phyloP scores from a whole-genome alignment of 2,888 invertebrate species.

The Parnassius glacialis region DNA sequence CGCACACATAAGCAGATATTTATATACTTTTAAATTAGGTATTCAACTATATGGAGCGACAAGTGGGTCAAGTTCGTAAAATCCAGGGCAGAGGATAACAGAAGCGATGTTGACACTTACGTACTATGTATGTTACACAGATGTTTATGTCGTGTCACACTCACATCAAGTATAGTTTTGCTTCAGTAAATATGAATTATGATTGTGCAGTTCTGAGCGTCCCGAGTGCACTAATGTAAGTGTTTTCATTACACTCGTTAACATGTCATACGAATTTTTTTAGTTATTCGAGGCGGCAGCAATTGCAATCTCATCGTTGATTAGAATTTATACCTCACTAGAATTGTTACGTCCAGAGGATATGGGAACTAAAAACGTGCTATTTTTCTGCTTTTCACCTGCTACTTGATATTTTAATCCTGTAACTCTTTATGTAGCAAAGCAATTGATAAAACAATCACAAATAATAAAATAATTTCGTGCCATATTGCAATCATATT shows the following conservation, averaged over 20 bases:
- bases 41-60: slow-evolving; percentile 38
- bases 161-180: slow-evolving; percentile 6
- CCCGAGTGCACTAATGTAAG: slow-evolving; percentile 25
- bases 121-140: slow-evolving; percentile 54
- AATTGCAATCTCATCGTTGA: slow-evolving; percentile 7
- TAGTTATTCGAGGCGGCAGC: slow-evolving; percentile 4
- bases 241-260: slow-evolving; percentile 7
- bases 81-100: slow-evolving; percentile 76
- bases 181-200: slow-evolving; percentile 15
- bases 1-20: slow-evolving; percentile 26
- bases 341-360: slow-evolving; percentile 9
- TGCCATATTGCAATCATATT: too few species aligned
- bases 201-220: slow-evolving; percentile 9
- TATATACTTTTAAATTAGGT: slow-evolving; percentile 52
- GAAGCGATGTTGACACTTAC: slow-evolving; percentile 62
- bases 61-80: slow-evolving; percentile 74
- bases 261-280: slow-evolving; percentile 12
- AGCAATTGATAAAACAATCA: too few species aligned
- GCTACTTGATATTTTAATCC: too few species aligned
- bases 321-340: background rate
- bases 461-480: too few species aligned
- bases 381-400: background rate
- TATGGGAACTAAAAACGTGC: background rate
- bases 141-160: slow-evolving; percentile 29
- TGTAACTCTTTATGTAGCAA: too few species aligned